Percentiles rank a stretch among this genome's conserved stretches.
Conservation (phyloP, 2,113 vertebrate genomes). For the Sinocyclocheilus anophthalmus region DNA sequence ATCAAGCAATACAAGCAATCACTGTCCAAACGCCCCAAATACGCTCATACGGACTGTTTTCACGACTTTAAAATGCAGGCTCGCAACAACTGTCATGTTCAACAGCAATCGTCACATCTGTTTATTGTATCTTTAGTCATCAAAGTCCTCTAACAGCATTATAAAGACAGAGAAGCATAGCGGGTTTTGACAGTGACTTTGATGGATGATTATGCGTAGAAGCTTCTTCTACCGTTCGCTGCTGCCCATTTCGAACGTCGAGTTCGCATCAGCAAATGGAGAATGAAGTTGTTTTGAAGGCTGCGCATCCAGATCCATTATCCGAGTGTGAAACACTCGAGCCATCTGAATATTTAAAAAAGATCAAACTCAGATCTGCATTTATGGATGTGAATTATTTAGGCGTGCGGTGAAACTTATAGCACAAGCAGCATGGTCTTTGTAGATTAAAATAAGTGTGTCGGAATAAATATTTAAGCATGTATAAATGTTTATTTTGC, state of each 20-base stretch:
- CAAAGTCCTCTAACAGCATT: conserved; percentile 29
- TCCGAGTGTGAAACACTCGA: conserved; percentile 15
- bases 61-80: conserved; percentile 31
- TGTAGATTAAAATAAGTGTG: conserved; percentile 31
- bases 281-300: conserved; percentile 29
- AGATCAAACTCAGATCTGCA: conserved; percentile 43
- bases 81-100: conserved; percentile 31
- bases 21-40: not conserved
- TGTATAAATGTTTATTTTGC: conserved; percentile 17
- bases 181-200: conserved; percentile 26
- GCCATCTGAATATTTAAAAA: conserved; percentile 45
- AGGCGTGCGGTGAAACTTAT: conserved; percentile 21
- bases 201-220: conserved; percentile 42
- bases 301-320: conserved; percentile 27
- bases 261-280: conserved; percentile 29
- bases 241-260: not conserved
- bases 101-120: conserved; percentile 36
- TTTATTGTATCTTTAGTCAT: conserved; percentile 33
- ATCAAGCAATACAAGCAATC: not conserved
- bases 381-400: conserved; percentile 46
- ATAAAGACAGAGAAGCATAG: conserved; percentile 22
- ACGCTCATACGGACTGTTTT: not conserved
- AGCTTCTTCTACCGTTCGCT: conserved; percentile 26
- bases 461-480: conserved; percentile 7
- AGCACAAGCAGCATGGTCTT: conserved; percentile 11